Evolutionary conservation across 35 echinoderm and acorn worm species (phyloP), one percentile per base, ranked within the genome.

Genomic region (Chiridota heheva): DNA sequence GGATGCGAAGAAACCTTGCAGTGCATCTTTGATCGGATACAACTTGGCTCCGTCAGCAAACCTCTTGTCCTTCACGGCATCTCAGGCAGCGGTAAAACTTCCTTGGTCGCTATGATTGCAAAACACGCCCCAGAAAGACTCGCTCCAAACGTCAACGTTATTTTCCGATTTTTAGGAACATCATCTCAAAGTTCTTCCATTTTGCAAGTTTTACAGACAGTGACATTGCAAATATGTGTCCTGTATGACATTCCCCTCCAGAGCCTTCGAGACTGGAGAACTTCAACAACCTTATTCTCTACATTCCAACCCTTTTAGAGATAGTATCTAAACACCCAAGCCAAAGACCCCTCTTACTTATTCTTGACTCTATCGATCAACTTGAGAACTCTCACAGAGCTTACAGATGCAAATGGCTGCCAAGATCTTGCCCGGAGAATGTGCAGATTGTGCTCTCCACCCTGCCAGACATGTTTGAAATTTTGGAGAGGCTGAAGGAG

Each of bases 21-120:
- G 20, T 65, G 78, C 36, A 80, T 91, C 36, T 88, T 88, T 39
- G 36, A 20, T 4, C 29, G 64, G 13, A 71, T 97, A n/a, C 81
- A 64, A 35, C 82, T 36, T 7, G 55, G 67, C 17, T 27, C 47
- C 3, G 58, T 51, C 5, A 60, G 59, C 15, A 91, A 87, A 67
- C 88, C 83, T 18, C 4, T 86, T 18, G 84, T 89, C 1, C 44
- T 91, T 29, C 74, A 91, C 44, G 94, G 94, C 27, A 47, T 76
- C 10, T 97, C 94, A 4, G 94, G 94, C 12, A 88, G 84, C 40
- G 94, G 94, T 6, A 97, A 97, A 61, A 97, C 94, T 26, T 97
- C 94, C n/a, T 81, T 97, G 51, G 86, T 97, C 81, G 94, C 94
- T 22, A 88, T 90, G 72, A 74, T 86, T 20, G 84, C 90, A 2